Evolutionary conservation across 1,140 invertebrate genomes (phyloP), one percentile per base, ranked within the genome.

Genomic region (Eulimnadia texana): DNA sequence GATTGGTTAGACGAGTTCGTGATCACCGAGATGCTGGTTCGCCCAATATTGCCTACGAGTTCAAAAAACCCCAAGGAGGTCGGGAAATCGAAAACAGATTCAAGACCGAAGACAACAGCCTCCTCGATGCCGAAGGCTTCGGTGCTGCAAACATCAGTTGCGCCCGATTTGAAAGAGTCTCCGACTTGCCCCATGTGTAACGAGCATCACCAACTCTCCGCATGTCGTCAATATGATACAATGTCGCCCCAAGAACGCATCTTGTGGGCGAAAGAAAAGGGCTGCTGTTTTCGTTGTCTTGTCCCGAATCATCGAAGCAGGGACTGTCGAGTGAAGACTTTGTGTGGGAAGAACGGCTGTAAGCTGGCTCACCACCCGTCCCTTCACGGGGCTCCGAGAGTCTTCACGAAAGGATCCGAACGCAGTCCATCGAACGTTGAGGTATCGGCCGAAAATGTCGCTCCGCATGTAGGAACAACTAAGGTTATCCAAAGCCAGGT

Each of bases 321-420:
- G 3, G 28, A 29, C 23, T 58, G 55, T 58, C 27, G 55, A 16
- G 27, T 22, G 10, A 58, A 29, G 55, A 22, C 24, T 22, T 0
- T 11, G 9, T 58, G 55, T n/a, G 11, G 11, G 2, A 27, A 25
- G 2, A 42, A 58, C 25, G 55, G 28, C 24, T 58, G 55, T n/a
- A 29, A 58, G 19, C 9, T 23, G 22, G 16, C 9, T 3, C 55
- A 58, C 29, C 55, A 58, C 16, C 28, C 55, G 19, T 29, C 42
- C 9, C 55, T 58, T 9, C 55, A 58, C 24, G 55, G 55, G 10
- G 55, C 55, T 6, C 55, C 55, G 19, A 22, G 55, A 25, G 24
- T 58, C 6, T 58, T n/a, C 24, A n/a, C 52, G 2, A 54, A 54
- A 2, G 23, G 52, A 10, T 3, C 11, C 0, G 3, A 23, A 19